Evolutionary conservation across 1,140 invertebrate genomes (phyloP).

Genomic region (Zaprionus taronus): DNA sequence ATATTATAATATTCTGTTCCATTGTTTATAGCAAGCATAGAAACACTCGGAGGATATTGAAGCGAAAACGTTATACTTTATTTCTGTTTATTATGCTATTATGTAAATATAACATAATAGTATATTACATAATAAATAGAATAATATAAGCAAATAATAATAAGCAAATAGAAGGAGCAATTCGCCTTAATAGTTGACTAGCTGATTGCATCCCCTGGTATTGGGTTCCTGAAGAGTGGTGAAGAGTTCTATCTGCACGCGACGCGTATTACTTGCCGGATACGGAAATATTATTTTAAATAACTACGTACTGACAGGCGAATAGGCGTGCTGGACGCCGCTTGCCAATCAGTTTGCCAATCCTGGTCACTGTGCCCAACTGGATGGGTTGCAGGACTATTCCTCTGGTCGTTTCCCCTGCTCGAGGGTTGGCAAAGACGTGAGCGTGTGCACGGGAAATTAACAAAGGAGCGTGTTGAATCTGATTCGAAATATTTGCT

Average conservation of each 20-base stretch:
- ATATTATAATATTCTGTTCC: too few relatives aligned
- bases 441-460: slow-evolving; percentile 79
- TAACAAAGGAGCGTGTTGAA: slow-evolving; percentile 76
- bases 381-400: slow-evolving; percentile 23
- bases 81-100: too few relatives aligned
- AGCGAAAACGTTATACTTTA: too few relatives aligned
- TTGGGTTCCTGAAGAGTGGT: neutral
- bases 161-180: too few relatives aligned
- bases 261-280: slow-evolving; percentile 76
- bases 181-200: neutral
- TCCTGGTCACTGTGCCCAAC: slow-evolving; percentile 20
- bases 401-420: neutral
- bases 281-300: slow-evolving; percentile 81
- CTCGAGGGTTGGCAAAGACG: slow-evolving; percentile 16
- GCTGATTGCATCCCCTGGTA: neutral
- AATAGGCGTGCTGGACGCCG: slow-evolving; percentile 12
- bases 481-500: slow-evolving; percentile 73
- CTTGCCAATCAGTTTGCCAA: neutral
- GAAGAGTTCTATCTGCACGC: slow-evolving; percentile 47
- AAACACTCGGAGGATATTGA: too few relatives aligned
- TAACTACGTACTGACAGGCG: slow-evolving; percentile 60
- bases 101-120: too few relatives aligned
- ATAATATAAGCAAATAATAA: too few relatives aligned
- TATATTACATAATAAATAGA: too few relatives aligned
- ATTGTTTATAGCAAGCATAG: too few relatives aligned